Conservation (phyloP, 2,888 invertebrate genomes). For the Xanthorhoe spadicearia region DNA sequence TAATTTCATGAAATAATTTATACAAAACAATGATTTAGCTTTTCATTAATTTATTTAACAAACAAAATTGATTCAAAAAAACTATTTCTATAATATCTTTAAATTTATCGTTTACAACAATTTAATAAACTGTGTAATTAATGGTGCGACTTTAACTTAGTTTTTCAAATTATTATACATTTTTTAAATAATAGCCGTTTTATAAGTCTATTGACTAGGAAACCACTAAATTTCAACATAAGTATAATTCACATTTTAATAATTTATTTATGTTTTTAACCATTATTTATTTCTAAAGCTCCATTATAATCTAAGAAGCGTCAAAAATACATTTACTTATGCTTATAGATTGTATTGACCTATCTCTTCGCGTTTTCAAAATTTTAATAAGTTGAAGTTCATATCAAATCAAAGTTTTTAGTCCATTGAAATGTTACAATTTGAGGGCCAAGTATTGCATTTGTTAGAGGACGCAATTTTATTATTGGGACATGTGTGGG, state of each 20-base stretch:
- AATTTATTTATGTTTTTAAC: neutral
- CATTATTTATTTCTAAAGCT: neutral
- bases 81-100: neutral
- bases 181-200: neutral
- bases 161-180: neutral
- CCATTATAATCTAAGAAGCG: neutral
- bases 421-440: too few species aligned
- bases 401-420: too few species aligned
- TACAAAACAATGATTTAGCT: neutral
- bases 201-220: neutral
- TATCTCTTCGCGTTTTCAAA: too few species aligned
- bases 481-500: too few species aligned
- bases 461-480: too few species aligned
- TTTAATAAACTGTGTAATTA: neutral
- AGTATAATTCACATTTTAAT: neutral
- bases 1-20: neutral
- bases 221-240: neutral
- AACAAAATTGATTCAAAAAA: too few species aligned
- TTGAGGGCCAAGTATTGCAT: too few species aligned
- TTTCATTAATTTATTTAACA: neutral
- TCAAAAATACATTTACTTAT: neutral
- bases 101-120: neutral
- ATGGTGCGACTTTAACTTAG: neutral
- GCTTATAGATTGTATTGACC: neutral
- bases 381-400: too few species aligned